phyloP scores from a whole-genome alignment of 2,888 invertebrate species.

The Argyresthia albistria region DNA sequence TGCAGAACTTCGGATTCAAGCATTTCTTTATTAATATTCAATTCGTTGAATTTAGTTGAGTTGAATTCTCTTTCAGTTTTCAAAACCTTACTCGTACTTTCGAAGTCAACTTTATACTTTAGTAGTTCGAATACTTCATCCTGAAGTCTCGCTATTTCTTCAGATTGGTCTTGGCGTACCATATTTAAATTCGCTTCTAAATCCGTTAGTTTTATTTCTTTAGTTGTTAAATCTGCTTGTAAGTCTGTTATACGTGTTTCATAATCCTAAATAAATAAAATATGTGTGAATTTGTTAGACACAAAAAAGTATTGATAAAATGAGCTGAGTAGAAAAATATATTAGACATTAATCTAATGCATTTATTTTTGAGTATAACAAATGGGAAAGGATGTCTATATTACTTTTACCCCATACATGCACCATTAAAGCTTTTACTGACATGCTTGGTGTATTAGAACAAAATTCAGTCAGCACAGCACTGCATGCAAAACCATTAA shows the following conservation, averaged over 20 bases:
- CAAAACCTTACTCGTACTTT: conserved; percentile 29
- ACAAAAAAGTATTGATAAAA: not conserved
- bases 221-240: conserved; percentile 31
- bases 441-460: too few species aligned
- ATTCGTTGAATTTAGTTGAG: conserved; percentile 21
- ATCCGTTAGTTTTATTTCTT: conserved; percentile 31
- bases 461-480: too few species aligned
- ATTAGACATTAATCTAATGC: too few species aligned
- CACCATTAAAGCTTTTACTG: too few species aligned
- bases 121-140: conserved; percentile 26
- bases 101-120: conserved; percentile 30
- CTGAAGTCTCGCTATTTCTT: conserved; percentile 23
- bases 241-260: conserved; percentile 29
- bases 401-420: too few species aligned
- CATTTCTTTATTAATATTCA: not conserved
- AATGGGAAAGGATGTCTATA: too few species aligned
- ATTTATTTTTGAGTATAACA: too few species aligned
- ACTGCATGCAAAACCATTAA: too few species aligned
- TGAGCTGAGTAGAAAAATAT: too few species aligned
- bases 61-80: conserved; percentile 27
- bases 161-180: conserved; percentile 27
- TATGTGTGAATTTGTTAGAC: not conserved
- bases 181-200: conserved; percentile 24
- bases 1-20: not conserved
- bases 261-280: conserved; percentile 34